A percentile compares a stretch with the other conserved stretches of the same genome.
Evolutionary conservation across 2,113 vertebrate genomes (phyloP).

Genomic region (Hypanus sabinus): DNA sequence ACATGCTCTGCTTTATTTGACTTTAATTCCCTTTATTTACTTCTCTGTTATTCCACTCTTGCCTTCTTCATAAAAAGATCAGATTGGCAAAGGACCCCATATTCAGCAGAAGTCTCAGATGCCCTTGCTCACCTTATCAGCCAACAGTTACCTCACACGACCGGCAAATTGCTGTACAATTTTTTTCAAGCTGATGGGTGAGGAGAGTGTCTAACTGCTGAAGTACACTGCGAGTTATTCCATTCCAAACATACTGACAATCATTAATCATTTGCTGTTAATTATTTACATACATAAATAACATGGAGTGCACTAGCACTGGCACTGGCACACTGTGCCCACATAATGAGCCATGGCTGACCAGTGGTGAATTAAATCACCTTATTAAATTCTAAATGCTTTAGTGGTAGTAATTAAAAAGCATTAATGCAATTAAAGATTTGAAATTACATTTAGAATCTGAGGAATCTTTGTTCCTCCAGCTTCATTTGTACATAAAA

Average conservation of each 20-base stretch:
- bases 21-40: neutral
- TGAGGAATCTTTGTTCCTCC: neutral
- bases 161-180: neutral
- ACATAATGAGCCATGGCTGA: neutral
- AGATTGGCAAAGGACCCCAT: neutral
- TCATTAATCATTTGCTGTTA: neutral
- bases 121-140: neutral
- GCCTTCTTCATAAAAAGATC: neutral
- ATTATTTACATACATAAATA: neutral
- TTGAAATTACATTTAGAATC: neutral
- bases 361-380: conserved; percentile 13
- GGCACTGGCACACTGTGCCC: neutral
- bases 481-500: neutral
- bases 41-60: neutral
- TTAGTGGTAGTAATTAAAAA: conserved; percentile 5
- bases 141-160: neutral
- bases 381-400: neutral
- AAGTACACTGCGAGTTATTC: neutral
- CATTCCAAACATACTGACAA: neutral
- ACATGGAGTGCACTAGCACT: neutral
- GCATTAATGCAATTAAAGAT: neutral
- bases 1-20: neutral
- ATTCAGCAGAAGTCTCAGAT: neutral
- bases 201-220: neutral
- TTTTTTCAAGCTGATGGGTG: neutral